Evolutionary conservation across 1,140 invertebrate genomes (phyloP), one percentile per base, ranked within the genome.

Genomic region (Drosophila nebulosa): DNA sequence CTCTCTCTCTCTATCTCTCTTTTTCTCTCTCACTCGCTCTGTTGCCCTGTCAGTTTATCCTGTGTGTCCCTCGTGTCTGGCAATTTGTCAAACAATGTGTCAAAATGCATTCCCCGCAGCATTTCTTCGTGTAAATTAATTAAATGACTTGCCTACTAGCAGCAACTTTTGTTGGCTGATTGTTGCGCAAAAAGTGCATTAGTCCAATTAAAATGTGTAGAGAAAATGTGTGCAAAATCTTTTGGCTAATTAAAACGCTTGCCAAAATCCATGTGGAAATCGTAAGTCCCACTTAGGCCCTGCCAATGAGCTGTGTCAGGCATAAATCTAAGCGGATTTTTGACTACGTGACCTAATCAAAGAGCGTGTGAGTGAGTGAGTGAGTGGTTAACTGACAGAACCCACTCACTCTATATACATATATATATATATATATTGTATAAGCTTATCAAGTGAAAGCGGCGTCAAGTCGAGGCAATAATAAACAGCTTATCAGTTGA

Each of bases 11-110:
- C 18, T 10, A 60, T 27, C 51, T 57, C 18, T 18, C 9, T 16
- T 16, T 14, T 21, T 18, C 24, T 22, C 58, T 50, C 46, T 58
- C 18, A 21, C 16, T 56, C 30, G 51, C 12, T 51, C 6, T 26
- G 10, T 24, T n/a, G 9, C 30, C 30, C 53, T 60, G 56, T 24
- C 69, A 59, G 70, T 61, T 74, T 61, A 70, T 68, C 60, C 57
- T 76, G 50, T 50, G 53, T 62, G 64, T 72, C 64, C 62, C 71
- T 39, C 35, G 69, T 64, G 73, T 70, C 76, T 74, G 69, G 76
- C 79, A 88, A 89, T 88, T 88, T 88, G 84, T 88, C 84, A 88
- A 88, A 88, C 84, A 88, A 88, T 89, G 84, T 88, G 84, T 84
- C 84, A 89, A 70, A 86, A 77, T 84, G 75, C 72, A 79, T 57